Conservation (phyloP, 1,140 invertebrate genomes). For the Anagrus nilaparvatae region DNA sequence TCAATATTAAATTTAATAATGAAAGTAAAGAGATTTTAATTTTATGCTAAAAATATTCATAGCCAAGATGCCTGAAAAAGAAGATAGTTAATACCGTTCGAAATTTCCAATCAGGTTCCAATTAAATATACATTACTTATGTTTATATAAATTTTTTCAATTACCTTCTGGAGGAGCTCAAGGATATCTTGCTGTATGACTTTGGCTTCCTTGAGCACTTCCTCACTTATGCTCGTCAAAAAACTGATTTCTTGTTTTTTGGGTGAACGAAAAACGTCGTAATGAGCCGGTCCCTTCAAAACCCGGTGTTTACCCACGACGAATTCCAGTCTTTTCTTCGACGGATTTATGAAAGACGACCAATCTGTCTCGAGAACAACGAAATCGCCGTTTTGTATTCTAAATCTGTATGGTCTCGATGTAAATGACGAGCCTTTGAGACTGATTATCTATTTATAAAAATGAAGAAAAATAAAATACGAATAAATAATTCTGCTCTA, state of each 20-base stretch:
- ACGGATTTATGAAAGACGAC: slow-evolving; percentile 90
- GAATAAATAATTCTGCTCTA: too few species aligned
- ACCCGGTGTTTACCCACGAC: slow-evolving; percentile 81
- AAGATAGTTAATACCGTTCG: too few species aligned
- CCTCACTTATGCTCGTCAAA: slow-evolving; percentile 39
- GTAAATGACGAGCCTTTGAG: slow-evolving; percentile 56
- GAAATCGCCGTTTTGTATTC: slow-evolving; percentile 74
- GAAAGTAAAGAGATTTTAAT: too few species aligned
- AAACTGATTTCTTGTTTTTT: slow-evolving; percentile 34
- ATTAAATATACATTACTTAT: too few species aligned
- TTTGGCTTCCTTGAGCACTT: slow-evolving; percentile 50
- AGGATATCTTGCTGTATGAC: slow-evolving; percentile 59
- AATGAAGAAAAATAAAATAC: too few species aligned
- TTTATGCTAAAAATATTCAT: too few species aligned
- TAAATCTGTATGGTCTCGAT: slow-evolving; percentile 70
- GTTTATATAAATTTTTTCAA: too few species aligned
- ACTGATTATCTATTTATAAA: slow-evolving; percentile 48
- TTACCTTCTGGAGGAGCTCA: slow-evolving; percentile 55
- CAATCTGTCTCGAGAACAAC: slow-evolving; percentile 81
- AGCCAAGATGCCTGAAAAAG: too few species aligned
- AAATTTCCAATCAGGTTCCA: too few species aligned
- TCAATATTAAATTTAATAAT: too few species aligned
- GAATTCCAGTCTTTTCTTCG: slow-evolving; percentile 84
- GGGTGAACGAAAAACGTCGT: slow-evolving; percentile 57
- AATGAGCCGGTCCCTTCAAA: slow-evolving; percentile 61